phyloP scores from a whole-genome alignment of 1,140 invertebrate genomes.

The Scaptomyza hsui region DNA sequence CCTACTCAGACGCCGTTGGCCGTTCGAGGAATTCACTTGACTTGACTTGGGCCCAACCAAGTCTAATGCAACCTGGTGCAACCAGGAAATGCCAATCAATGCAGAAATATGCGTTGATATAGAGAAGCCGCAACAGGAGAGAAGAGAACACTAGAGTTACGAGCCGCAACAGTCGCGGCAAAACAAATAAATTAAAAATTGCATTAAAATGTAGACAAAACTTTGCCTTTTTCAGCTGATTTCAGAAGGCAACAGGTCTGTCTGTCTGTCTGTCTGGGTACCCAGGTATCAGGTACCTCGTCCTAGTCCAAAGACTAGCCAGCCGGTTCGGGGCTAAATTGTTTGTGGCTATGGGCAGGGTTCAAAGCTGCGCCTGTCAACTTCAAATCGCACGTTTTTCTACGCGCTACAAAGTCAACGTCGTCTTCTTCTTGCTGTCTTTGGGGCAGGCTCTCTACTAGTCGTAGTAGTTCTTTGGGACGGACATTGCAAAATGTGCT shows the following conservation, averaged over 20 bases:
- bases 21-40: conserved; percentile 81
- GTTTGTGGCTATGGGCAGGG: conserved; percentile 57
- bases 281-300: background rate
- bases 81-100: conserved; percentile 84
- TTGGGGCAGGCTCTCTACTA: conserved; percentile 26
- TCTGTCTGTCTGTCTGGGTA: no score
- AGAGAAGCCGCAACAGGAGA: conserved; percentile 3
- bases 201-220: conserved; percentile 83
- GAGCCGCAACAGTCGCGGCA: conserved; percentile 38
- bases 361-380: conserved; percentile 79
- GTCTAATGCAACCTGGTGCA: conserved; percentile 71
- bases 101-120: conserved; percentile 70
- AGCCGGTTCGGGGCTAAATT: conserved; percentile 19
- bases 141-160: conserved; percentile 23
- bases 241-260: conserved; percentile 33
- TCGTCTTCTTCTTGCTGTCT: conserved; percentile 38
- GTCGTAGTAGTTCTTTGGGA: conserved; percentile 3
- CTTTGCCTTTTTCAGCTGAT: conserved; percentile 79
- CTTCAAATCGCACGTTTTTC: conserved; percentile 81
- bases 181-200: conserved; percentile 83
- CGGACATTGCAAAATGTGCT: conserved; percentile 72
- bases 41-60: conserved; percentile 52
- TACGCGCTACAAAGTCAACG: conserved; percentile 76
- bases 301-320: conserved; percentile 11
- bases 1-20: conserved; percentile 25